These are phyloP conservation scores for Rhagophthalmus giganteus DNA, from an alignment of 2,888 invertebrate species.

Conservation along the genomic window DNA sequence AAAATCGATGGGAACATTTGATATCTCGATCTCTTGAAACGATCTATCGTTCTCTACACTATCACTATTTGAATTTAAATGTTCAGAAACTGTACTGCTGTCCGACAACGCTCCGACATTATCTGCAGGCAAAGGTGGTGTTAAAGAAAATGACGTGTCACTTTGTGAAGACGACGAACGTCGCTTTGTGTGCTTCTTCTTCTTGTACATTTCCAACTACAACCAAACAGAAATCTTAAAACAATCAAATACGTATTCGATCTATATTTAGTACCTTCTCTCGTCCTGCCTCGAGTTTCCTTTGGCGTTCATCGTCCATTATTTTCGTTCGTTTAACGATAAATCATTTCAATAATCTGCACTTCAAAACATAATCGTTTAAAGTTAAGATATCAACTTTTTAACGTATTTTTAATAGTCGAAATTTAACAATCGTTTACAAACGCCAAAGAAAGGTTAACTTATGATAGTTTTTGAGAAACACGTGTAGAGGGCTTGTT, in stretches of 20 bases:
- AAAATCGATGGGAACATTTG: conserved; percentile 39
- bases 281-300: conserved; percentile 30
- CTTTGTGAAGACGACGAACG: conserved; percentile 25
- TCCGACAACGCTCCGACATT: conserved; percentile 19
- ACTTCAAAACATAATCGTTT: background rate
- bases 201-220: conserved; percentile 30
- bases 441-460: conserved; percentile 14
- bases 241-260: background rate
- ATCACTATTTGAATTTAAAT: conserved; percentile 32
- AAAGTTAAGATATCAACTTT: too few relatives aligned
- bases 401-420: too few relatives aligned
- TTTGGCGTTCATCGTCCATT: conserved; percentile 31
- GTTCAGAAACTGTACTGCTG: conserved; percentile 32
- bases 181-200: conserved; percentile 23
- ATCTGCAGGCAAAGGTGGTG: conserved; percentile 33
- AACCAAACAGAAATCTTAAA: conserved; percentile 18
- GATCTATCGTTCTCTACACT: conserved; percentile 54
- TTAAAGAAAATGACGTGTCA: conserved; percentile 31
- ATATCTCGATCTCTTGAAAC: conserved; percentile 52
- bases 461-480: background rate
- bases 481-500: conserved; percentile 7
- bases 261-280: conserved; percentile 29
- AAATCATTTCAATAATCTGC: background rate
- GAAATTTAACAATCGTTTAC: conserved; percentile 9
- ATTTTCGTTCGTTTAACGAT: conserved; percentile 3